These are phyloP conservation scores for Rhynchomys soricoides DNA, from an alignment of 2,113 vertebrate species.

Conservation along the genomic window DNA sequence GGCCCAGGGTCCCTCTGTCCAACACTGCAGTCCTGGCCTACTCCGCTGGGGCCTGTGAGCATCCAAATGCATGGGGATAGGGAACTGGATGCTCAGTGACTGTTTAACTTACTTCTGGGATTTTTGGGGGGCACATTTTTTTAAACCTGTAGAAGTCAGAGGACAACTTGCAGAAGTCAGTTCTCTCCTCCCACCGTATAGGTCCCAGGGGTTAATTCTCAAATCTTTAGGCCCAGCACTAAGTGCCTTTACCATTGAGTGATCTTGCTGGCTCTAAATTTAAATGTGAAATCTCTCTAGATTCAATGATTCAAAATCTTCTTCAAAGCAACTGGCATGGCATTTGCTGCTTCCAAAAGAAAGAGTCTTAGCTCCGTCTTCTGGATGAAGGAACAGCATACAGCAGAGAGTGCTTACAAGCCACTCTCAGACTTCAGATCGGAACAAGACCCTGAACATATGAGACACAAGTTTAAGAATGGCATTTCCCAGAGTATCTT, in stretches of 20 bases:
- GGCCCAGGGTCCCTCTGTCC: not conserved
- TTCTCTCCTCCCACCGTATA: not conserved
- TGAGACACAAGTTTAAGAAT: accelerated
- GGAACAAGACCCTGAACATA: not conserved
- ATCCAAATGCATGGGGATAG: not conserved
- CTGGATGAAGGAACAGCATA: accelerated
- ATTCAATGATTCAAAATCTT: not conserved
- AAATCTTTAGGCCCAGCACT: not conserved
- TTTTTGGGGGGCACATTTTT: too few species aligned
- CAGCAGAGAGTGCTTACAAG: not conserved
- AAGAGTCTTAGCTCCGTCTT: not conserved
- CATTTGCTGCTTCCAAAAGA: not conserved
- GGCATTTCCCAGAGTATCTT: accelerated
- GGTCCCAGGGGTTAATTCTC: not conserved
- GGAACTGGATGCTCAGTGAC: not conserved
- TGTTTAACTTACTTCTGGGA: not conserved
- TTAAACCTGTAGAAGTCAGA: not conserved
- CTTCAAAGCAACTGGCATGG: not conserved
- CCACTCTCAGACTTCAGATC: not conserved
- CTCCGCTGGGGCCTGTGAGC: not conserved
- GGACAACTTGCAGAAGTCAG: not conserved
- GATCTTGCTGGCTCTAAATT: not conserved
- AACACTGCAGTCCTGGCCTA: not conserved
- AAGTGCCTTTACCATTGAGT: not conserved
- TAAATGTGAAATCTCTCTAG: not conserved